Base-by-base conservation (phyloP, 2,888 invertebrate species). In the Crossocerus cetratus region DNA sequence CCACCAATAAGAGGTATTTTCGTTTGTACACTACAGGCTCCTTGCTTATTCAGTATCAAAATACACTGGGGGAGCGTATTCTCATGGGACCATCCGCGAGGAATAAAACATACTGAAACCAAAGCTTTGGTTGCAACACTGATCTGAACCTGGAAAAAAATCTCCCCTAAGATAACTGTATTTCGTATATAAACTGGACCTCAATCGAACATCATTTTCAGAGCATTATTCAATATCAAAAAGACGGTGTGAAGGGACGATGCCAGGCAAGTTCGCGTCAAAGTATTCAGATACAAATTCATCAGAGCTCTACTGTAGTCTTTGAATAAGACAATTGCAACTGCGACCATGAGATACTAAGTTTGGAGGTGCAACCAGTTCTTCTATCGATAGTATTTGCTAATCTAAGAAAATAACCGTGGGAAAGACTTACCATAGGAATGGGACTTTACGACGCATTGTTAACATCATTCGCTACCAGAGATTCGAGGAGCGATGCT, bases 401-500 rank as follows among this genome's bases (percentile, higher is more conserved):
- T 32, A 65, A 22, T 18, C 2, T 45, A 49, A 5, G 32, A 32
- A 5, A 8, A 3, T 8, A 32, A 32, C 32, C 32, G 11, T 2
- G 53, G 2, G 5, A 21, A 20, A 16, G 55, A 74, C 74, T 76
- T 69, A 79, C 76, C 74, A 45, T 54, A 72, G 44, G 74, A 58
- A 72, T 65, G 57, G 65, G 56, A 69, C 60, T 82, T 77, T 84
- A 85, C 45, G 77, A 79, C 56, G 76, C 70, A 45, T 78, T 67
- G 77, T 84, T 83, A 49, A 68, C 64, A 56, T 81, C 80, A 65
- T 75, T 84, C 16, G 74, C 73, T 45, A 16, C 49, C 49, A 77
- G 73, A n/a, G 83, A 85, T 13, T 87, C 87, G 16, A 88, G 81
- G 44, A 89, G 79, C 32, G 83, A 84, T 22, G 76, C 69, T 76